Evolutionary conservation across 2,888 invertebrate genomes (phyloP).

Genomic region (Strigamia maritima): DNA sequence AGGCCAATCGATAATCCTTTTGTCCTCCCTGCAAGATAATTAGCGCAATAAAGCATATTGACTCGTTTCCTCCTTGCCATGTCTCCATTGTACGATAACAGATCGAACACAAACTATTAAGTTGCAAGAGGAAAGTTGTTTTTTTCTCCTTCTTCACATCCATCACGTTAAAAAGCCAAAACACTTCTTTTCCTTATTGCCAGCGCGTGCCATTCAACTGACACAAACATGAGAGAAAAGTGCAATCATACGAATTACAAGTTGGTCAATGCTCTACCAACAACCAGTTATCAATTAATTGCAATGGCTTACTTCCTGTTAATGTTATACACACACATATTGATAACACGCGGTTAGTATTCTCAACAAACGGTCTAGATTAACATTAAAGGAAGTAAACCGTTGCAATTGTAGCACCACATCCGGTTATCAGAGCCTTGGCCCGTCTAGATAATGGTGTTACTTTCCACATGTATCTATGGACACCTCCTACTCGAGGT

Average conservation of each 20-base stretch:
- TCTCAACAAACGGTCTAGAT: too few relatives aligned
- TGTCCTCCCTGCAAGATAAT: constrained; percentile 18
- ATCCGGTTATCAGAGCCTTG: too few relatives aligned
- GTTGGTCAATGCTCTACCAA: background rate
- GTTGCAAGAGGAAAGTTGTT: background rate
- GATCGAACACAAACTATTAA: constrained; percentile 8
- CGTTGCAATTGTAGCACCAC: too few relatives aligned
- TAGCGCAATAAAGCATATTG: constrained; percentile 16
- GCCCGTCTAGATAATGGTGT: too few relatives aligned
- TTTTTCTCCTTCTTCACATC: background rate
- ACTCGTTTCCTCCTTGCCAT: constrained; percentile 20
- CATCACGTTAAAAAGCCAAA: background rate
- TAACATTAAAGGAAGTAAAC: too few relatives aligned
- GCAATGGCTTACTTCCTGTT: too few relatives aligned
- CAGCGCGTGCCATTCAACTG: background rate
- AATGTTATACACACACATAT: too few relatives aligned
- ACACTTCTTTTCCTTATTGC: constrained; percentile 11
- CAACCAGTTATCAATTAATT: too few relatives aligned
- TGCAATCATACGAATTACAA: background rate
- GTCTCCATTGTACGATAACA: constrained; percentile 12
- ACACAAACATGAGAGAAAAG: background rate
- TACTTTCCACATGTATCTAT: too few relatives aligned
- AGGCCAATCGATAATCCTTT: constrained; percentile 11
- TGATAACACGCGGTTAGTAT: too few relatives aligned
- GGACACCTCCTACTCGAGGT: background rate